phyloP scores from a whole-genome alignment of 2,113 vertebrate species.

The Tautogolabrus adspersus region DNA sequence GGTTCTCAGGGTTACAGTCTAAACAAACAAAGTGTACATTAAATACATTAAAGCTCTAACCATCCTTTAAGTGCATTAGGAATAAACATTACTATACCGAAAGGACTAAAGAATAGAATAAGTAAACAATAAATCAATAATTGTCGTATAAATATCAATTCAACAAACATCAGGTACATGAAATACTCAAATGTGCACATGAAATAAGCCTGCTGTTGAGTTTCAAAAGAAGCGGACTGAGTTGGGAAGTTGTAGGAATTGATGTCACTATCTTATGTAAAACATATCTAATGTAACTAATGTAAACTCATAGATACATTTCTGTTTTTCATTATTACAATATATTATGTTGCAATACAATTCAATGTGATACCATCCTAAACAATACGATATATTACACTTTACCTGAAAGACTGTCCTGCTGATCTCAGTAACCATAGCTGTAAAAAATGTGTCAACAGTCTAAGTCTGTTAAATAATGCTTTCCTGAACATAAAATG shows the following conservation, averaged over 20 bases:
- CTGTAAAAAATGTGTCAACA: no score
- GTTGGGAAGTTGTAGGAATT: slow-evolving; percentile 13
- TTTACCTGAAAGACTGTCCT: background rate
- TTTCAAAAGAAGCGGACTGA: background rate
- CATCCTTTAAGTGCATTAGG: slow-evolving; percentile 31
- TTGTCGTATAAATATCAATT: slow-evolving; percentile 11
- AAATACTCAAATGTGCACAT: slow-evolving; percentile 12
- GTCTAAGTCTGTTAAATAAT: no score
- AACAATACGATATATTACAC: background rate
- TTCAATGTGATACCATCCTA: background rate
- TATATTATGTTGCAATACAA: background rate
- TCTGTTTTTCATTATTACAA: background rate
- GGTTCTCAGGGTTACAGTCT: slow-evolving; percentile 46
- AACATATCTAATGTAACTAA: no score
- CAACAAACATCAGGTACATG: background rate
- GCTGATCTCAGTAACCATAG: background rate
- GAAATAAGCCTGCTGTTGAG: background rate
- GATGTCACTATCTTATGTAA: no score
- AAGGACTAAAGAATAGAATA: slow-evolving; percentile 1
- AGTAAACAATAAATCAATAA: slow-evolving; percentile 34
- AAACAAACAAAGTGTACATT: slow-evolving; percentile 66
- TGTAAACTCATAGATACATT: no score
- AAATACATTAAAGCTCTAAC: slow-evolving; percentile 40
- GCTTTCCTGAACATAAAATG: no score
- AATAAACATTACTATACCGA: slow-evolving; percentile 26